phyloP scores from a whole-genome alignment of 2,888 invertebrate genomes.

The Oscheius sp. region DNA sequence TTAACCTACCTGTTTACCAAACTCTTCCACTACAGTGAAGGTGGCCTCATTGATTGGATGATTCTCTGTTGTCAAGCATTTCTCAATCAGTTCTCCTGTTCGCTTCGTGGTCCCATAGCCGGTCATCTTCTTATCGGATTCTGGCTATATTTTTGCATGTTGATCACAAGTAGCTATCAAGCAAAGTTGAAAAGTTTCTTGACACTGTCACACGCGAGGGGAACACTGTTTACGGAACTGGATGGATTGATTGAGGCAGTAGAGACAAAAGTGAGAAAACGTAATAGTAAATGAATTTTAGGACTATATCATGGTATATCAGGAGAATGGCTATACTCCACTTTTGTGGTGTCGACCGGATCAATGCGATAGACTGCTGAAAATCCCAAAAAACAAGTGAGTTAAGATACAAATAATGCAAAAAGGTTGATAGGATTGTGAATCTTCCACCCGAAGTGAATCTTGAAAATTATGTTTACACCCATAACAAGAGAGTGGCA shows the following conservation, averaged over 20 bases:
- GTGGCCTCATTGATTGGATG: constrained; percentile 10
- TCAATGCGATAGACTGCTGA: constrained; percentile 34
- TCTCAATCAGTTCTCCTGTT: constrained; percentile 19
- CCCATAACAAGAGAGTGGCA: constrained; percentile 33
- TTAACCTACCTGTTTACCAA: constrained; percentile 36
- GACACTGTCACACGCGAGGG: constrained; percentile 41
- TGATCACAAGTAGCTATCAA: constrained; percentile 10
- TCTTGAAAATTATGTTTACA: constrained; percentile 31
- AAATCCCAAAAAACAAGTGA: constrained; percentile 22
- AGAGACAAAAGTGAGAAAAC: neutral
- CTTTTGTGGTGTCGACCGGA: constrained; percentile 38
- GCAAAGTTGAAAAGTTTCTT: constrained; percentile 46
- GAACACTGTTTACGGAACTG: constrained; percentile 42
- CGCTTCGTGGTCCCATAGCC: constrained; percentile 11
- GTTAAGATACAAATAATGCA: neutral
- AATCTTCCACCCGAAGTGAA: neutral
- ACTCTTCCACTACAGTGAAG: constrained; percentile 29
- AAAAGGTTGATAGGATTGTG: too few species aligned
- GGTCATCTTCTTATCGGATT: constrained; percentile 23
- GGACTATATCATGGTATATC: constrained; percentile 41
- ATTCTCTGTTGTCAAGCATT: constrained; percentile 10
- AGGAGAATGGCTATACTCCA: constrained; percentile 47
- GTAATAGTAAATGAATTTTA: neutral
- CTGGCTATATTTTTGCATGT: constrained; percentile 27
- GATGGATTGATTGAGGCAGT: constrained; percentile 44